Evolutionary conservation across 1,140 invertebrate species (phyloP).

Genomic region (Sycobia sp.): DNA sequence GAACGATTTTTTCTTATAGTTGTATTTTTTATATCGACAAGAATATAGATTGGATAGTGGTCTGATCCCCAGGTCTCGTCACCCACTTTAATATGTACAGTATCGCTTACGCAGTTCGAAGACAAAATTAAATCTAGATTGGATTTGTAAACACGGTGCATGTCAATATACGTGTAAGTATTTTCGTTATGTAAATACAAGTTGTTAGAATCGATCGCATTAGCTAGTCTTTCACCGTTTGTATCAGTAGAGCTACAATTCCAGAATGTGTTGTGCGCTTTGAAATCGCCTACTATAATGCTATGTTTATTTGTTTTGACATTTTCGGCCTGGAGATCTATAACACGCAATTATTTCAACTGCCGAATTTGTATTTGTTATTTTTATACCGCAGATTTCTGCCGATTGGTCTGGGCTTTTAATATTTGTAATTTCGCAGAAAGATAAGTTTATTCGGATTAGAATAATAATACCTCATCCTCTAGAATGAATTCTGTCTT

Average conservation of each 20-base stretch:
- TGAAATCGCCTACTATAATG: neutral
- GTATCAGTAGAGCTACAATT: no score
- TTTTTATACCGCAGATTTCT: no score
- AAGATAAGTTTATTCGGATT: slow-evolving; percentile 6
- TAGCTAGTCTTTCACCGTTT: slow-evolving; percentile 1
- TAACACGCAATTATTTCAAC: neutral
- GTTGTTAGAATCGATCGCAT: neutral
- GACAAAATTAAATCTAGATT: neutral
- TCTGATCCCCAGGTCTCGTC: no score
- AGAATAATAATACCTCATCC: slow-evolving; percentile 8
- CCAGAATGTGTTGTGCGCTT: no score
- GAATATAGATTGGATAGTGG: no score
- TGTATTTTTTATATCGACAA: neutral
- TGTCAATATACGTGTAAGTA: neutral
- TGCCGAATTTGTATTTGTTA: neutral
- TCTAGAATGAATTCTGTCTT: no score
- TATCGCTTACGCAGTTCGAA: neutral
- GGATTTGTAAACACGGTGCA: neutral
- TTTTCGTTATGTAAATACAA: neutral
- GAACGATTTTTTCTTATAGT: no score
- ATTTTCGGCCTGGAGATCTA: neutral
- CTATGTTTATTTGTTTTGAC: neutral
- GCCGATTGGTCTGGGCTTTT: neutral
- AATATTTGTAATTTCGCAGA: neutral
- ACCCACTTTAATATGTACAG: neutral